Percentiles rank a stretch among this genome's conserved stretches.
phyloP scores from a whole-genome alignment of 2,113 vertebrate genomes.

The Malurus alboscapulatus region DNA sequence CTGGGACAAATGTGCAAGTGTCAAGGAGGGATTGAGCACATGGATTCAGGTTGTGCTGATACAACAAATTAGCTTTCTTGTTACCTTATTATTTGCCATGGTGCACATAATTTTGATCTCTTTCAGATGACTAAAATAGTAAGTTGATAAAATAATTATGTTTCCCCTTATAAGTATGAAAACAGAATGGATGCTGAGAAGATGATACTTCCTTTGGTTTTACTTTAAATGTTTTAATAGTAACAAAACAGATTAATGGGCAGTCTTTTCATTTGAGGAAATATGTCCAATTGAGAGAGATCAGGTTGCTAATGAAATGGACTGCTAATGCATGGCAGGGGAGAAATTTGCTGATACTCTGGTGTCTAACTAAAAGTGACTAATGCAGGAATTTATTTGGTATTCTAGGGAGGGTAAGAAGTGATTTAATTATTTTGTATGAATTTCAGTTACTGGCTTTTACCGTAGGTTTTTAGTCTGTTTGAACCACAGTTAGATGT shows the following conservation, averaged over 20 bases:
- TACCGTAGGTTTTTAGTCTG: background rate
- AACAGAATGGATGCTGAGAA: background rate
- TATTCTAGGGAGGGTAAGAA: background rate
- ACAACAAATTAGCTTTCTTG: background rate
- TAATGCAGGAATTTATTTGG: background rate
- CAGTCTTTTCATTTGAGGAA: background rate
- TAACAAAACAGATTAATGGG: background rate
- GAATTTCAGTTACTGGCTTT: background rate
- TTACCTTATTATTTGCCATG: background rate
- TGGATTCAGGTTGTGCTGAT: background rate
- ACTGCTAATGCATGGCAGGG: background rate
- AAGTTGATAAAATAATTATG: background rate
- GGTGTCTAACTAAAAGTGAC: background rate
- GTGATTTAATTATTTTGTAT: background rate
- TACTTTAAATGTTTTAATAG: background rate
- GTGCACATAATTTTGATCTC: background rate
- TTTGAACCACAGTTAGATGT: background rate
- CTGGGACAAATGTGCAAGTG: background rate
- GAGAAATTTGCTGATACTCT: background rate
- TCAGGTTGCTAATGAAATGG: background rate
- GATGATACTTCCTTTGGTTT: background rate
- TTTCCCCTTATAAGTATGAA: background rate
- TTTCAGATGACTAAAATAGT: background rate
- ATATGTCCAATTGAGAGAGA: background rate
- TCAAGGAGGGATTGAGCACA: background rate